These are phyloP conservation scores for Melitaea cinxia DNA, from an alignment of 1,140 invertebrate genomes.

Conservation along the genomic window DNA sequence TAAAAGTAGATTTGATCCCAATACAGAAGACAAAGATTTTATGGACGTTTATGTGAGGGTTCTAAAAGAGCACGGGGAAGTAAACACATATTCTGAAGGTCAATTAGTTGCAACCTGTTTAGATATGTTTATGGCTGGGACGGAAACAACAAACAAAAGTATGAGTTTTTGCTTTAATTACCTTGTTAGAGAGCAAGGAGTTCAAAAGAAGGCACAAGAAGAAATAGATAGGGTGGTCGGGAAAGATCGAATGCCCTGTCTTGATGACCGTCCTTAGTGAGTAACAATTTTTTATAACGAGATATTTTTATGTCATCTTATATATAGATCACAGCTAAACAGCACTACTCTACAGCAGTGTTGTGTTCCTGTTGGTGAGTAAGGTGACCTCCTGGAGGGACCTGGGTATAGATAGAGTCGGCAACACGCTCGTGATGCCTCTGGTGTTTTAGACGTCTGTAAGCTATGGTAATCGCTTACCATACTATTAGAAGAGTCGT, in stretches of 20 bases:
- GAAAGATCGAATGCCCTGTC: constrained; percentile 84
- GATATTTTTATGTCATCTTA: background rate
- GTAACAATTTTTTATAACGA: constrained; percentile 40
- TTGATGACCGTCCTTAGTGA: constrained; percentile 88
- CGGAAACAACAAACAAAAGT: constrained; percentile 91
- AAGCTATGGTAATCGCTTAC: too few relatives aligned
- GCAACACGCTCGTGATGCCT: too few relatives aligned
- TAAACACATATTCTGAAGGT: constrained; percentile 83
- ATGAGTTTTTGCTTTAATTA: constrained; percentile 90
- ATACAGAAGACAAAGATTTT: constrained; percentile 87
- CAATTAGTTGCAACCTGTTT: constrained; percentile 89
- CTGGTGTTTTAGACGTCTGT: too few relatives aligned
- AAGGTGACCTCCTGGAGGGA: too few relatives aligned
- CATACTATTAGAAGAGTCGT: too few relatives aligned
- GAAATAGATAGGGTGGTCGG: constrained; percentile 91
- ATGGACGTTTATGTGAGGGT: constrained; percentile 92
- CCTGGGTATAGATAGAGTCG: too few relatives aligned
- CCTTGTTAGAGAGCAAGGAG: constrained; percentile 88
- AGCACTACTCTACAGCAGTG: too few relatives aligned
- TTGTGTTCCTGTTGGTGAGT: too few relatives aligned
- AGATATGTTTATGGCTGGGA: constrained; percentile 92
- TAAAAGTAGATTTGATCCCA: constrained; percentile 84
- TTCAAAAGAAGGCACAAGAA: constrained; percentile 89
- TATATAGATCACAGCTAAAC: too few relatives aligned
- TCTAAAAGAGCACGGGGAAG: constrained; percentile 81